These are phyloP conservation scores for Myrmophylax atrothorax DNA, from an alignment of 2,113 vertebrate species.

Conservation along the genomic window DNA sequence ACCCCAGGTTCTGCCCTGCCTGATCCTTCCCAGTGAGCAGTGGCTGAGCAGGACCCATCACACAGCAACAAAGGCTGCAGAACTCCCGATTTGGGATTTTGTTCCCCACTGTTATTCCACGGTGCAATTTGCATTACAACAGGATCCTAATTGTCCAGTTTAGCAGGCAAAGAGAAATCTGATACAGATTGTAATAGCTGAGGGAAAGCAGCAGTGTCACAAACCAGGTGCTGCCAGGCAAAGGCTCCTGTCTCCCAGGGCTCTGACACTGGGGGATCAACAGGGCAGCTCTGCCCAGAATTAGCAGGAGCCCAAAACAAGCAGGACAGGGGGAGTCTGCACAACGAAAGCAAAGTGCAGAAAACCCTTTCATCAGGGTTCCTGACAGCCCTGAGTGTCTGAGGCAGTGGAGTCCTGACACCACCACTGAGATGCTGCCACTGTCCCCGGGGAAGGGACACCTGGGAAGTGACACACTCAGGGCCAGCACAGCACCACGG, in stretches of 20 bases:
- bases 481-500: background rate
- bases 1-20: background rate
- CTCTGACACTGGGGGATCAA: background rate
- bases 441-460: background rate
- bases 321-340: background rate
- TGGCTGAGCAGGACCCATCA: background rate
- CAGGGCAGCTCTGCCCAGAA: background rate
- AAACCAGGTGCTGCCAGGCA: background rate
- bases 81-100: background rate
- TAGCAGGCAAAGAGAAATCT: conserved; percentile 34
- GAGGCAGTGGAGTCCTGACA: background rate
- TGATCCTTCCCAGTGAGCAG: background rate
- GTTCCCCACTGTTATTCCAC: background rate
- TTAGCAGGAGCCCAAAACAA: background rate
- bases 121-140: background rate
- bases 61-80: background rate
- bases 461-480: too few relatives aligned
- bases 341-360: background rate
- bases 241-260: background rate
- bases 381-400: background rate
- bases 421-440: background rate
- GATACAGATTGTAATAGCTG: background rate
- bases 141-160: background rate
- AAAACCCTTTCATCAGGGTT: background rate
- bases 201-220: background rate